These are phyloP conservation scores for Cynodonichthys magdalenae DNA, from an alignment of 2,797 vertebrate species.

Conservation along the genomic window DNA sequence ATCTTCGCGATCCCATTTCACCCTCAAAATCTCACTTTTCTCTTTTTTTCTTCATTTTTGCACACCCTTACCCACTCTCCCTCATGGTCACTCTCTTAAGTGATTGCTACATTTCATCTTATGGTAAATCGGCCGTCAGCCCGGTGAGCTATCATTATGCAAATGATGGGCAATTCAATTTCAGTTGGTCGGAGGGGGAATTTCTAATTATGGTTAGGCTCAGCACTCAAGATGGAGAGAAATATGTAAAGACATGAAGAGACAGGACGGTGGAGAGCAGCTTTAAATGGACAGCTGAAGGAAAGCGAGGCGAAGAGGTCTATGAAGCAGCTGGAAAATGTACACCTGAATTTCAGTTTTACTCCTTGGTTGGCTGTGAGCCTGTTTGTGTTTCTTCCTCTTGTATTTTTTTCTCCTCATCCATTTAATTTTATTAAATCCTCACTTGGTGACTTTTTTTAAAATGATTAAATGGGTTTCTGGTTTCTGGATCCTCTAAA, in stretches of 20 bases:
- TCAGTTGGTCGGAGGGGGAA: slow-evolving; percentile 76
- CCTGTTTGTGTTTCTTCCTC: slow-evolving; percentile 14
- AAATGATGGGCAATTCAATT: slow-evolving; percentile 83
- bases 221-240: slow-evolving; percentile 76
- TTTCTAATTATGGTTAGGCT: slow-evolving; percentile 80
- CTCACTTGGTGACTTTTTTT: not conserved
- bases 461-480: not conserved
- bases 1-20: slow-evolving; percentile 51
- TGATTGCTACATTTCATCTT: slow-evolving; percentile 81
- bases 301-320: slow-evolving; percentile 38
- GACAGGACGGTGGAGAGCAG: slow-evolving; percentile 46
- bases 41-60: slow-evolving; percentile 15
- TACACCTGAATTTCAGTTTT: slow-evolving; percentile 58
- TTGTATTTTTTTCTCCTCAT: slow-evolving; percentile 5
- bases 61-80: slow-evolving; percentile 45
- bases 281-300: slow-evolving; percentile 54
- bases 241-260: slow-evolving; percentile 55
- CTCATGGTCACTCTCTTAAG: slow-evolving; percentile 79
- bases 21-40: slow-evolving; percentile 37
- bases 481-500: slow-evolving; percentile 10
- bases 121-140: slow-evolving; percentile 75
- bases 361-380: slow-evolving; percentile 24
- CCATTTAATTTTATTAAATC: slow-evolving; percentile 36
- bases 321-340: slow-evolving; percentile 35
- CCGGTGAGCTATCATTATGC: slow-evolving; percentile 81